Conservation (phyloP, 2,888 invertebrate genomes). For the Phorcus lineatus region DNA sequence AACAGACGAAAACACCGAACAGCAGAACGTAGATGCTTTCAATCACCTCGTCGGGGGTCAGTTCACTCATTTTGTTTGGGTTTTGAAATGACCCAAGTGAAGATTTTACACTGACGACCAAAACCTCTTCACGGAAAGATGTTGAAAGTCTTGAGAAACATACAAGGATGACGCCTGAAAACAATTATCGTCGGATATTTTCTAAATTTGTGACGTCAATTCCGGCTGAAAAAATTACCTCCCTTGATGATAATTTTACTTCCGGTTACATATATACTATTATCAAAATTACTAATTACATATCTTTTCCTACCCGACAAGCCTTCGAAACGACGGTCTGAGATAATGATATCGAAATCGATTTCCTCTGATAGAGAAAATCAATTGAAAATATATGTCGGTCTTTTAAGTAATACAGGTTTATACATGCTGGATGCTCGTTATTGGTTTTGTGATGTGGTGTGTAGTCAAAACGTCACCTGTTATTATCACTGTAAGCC, state of each 20-base stretch:
- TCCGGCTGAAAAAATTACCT: background rate
- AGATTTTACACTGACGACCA: no score
- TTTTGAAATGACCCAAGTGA: background rate
- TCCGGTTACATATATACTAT: background rate
- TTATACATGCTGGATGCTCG: no score
- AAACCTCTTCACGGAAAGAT: no score
- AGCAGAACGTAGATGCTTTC: slow-evolving; percentile 13
- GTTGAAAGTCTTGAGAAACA: background rate
- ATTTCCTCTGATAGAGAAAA: no score
- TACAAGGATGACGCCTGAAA: slow-evolving; percentile 20
- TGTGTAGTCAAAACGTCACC: no score
- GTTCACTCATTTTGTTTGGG: slow-evolving; percentile 83
- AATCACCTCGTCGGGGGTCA: slow-evolving; percentile 91
- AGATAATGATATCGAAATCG: no score
- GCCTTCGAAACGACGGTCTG: no score
- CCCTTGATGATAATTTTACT: background rate
- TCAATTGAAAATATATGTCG: no score
- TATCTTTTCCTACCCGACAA: no score
- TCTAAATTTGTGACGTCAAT: slow-evolving; percentile 19
- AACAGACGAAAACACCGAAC: background rate
- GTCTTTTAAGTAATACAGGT: no score
- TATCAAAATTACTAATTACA: background rate
- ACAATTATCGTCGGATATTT: slow-evolving; percentile 5
- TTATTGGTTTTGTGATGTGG: no score
- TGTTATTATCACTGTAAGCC: no score